Percentiles rank a stretch among this genome's conserved stretches.
phyloP scores from a whole-genome alignment of 2,888 invertebrate genomes.

The Heliconius ismenius region DNA sequence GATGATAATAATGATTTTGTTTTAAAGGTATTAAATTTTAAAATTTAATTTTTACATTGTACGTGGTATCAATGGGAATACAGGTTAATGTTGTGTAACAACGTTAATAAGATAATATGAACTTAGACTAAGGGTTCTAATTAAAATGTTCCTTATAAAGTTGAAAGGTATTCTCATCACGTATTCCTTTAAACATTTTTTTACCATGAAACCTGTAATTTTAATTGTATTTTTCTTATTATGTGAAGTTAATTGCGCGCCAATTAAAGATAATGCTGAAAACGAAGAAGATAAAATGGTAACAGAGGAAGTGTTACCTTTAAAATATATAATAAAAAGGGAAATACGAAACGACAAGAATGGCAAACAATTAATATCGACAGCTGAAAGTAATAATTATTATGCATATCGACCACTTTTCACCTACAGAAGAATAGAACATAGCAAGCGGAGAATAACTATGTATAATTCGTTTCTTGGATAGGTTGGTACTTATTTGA shows the following conservation, averaged over 20 bases:
- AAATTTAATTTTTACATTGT: too few species aligned
- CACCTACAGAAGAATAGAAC: conserved; percentile 69
- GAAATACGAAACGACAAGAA: neutral
- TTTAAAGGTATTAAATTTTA: too few species aligned
- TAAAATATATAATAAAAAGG: neutral
- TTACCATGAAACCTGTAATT: conserved; percentile 29
- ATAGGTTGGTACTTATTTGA: conserved; percentile 53
- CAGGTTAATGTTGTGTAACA: conserved; percentile 13
- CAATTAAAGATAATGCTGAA: neutral
- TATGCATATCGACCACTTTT: conserved; percentile 69
- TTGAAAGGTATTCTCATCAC: conserved; percentile 1
- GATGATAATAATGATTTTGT: too few species aligned
- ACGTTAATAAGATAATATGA: conserved; percentile 32
- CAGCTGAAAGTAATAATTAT: conserved; percentile 61
- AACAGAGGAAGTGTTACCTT: neutral
- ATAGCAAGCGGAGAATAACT: conserved; percentile 68
- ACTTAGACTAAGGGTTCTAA: conserved; percentile 31
- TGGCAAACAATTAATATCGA: conserved; percentile 51
- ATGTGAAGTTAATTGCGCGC: neutral
- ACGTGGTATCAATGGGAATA: neutral
- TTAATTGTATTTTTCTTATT: conserved; percentile 16
- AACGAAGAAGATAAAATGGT: neutral
- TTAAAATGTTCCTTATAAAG: conserved; percentile 30
- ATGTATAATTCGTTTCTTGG: conserved; percentile 75
- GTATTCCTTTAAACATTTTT: conserved; percentile 19